Evolutionary conservation across 2,888 invertebrate species (phyloP).

Genomic region (Polietes domitor): DNA sequence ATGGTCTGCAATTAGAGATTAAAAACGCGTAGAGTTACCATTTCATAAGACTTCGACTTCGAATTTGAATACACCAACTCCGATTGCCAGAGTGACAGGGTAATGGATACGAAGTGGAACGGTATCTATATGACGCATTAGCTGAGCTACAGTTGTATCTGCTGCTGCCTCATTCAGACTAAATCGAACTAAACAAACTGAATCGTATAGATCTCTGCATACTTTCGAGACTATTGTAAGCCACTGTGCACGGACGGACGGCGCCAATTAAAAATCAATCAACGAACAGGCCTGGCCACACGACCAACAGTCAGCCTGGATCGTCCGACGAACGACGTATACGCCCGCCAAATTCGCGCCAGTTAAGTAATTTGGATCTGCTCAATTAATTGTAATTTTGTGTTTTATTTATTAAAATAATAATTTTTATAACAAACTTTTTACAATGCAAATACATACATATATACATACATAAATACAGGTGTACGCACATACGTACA

Average conservation of each 20-base stretch:
- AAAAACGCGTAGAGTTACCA: no score
- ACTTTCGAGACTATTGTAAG: no score
- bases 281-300: neutral
- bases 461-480: neutral
- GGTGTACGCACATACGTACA: neutral
- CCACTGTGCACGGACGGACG: neutral
- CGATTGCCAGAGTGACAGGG: no score
- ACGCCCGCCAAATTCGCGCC: neutral
- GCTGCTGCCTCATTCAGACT: no score
- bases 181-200: no score
- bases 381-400: constrained; percentile 28
- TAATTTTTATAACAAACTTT: constrained; percentile 53
- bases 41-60: no score
- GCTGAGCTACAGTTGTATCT: no score
- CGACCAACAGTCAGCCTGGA: constrained; percentile 9
- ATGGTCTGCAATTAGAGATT: no score
- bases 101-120: no score
- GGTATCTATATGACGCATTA: no score
- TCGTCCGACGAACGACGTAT: neutral
- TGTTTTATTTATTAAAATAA: constrained; percentile 60
- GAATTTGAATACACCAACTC: no score
- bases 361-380: neutral
- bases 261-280: constrained; percentile 10
- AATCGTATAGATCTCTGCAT: no score
- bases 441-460: constrained; percentile 49